A percentile compares a stretch with the other conserved stretches of the same genome.
phyloP scores from a whole-genome alignment of 2,113 vertebrate genomes.

The Lipophrys pholis region DNA sequence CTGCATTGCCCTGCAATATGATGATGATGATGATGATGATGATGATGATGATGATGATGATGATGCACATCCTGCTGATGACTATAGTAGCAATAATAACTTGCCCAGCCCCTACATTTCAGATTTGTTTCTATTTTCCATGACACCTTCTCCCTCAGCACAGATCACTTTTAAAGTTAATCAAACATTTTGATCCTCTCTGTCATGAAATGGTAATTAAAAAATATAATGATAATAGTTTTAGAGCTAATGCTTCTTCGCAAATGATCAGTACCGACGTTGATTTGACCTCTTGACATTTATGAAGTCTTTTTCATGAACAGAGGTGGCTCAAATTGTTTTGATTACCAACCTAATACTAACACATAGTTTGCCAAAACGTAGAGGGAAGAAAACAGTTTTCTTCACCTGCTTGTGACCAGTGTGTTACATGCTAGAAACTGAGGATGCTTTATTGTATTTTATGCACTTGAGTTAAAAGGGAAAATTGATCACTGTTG shows the following conservation, averaged over 20 bases:
- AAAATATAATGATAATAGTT: neutral
- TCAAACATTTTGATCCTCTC: slow-evolving; percentile 73
- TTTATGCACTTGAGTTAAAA: slow-evolving; percentile 58
- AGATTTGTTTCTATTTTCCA: slow-evolving; percentile 66
- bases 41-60: slow-evolving; percentile 39
- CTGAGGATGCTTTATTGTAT: slow-evolving; percentile 56
- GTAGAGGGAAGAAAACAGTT: slow-evolving; percentile 45
- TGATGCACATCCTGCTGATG: slow-evolving; percentile 46
- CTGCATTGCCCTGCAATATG: slow-evolving; percentile 74
- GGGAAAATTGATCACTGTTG: slow-evolving; percentile 52
- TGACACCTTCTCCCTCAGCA: slow-evolving; percentile 52
- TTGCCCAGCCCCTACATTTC: slow-evolving; percentile 60
- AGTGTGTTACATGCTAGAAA: slow-evolving; percentile 22
- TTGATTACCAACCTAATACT: slow-evolving; percentile 55
- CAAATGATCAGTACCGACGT: no score
- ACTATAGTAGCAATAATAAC: slow-evolving; percentile 39
- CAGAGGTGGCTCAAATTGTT: slow-evolving; percentile 64
- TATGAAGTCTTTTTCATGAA: neutral
- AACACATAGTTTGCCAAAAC: slow-evolving; percentile 39
- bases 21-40: slow-evolving; percentile 47
- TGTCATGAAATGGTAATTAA: slow-evolving; percentile 9
- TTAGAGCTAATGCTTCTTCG: no score
- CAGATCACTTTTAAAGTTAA: slow-evolving; percentile 53
- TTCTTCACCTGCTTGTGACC: slow-evolving; percentile 60
- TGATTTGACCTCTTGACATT: neutral